A percentile compares a stretch with the other conserved stretches of the same genome.
These are phyloP conservation scores for Columba janthina DNA, from an alignment of 2,113 vertebrate species.

Conservation along the genomic window DNA sequence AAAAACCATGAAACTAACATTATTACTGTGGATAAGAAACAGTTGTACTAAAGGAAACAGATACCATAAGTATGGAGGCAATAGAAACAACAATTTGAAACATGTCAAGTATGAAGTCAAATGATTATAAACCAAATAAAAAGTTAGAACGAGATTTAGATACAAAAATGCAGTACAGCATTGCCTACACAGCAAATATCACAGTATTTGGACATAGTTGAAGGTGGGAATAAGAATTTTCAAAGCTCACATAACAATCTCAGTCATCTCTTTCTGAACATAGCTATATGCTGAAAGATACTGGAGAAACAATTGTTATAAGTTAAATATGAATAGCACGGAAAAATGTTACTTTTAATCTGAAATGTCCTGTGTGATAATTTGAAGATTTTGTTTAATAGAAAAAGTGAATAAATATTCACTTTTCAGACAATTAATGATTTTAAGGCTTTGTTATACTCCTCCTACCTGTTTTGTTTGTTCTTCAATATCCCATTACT, in stretches of 20 bases:
- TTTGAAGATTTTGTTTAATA: not conserved
- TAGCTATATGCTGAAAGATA: not conserved
- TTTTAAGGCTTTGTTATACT: not conserved
- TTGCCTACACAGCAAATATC: not conserved
- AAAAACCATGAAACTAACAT: not conserved
- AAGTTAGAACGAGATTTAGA: not conserved
- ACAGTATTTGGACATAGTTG: not conserved
- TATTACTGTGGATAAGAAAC: not conserved
- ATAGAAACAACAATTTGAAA: not conserved
- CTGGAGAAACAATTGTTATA: not conserved
- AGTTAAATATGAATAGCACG: not conserved
- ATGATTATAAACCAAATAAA: not conserved
- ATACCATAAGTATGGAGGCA: not conserved
- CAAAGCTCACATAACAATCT: not conserved
- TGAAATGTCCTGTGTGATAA: not conserved
- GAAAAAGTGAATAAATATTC: not conserved
- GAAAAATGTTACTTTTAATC: not conserved
- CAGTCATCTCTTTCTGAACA: not conserved
- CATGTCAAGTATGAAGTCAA: not conserved
- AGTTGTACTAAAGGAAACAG: not conserved
- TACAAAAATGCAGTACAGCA: not conserved
- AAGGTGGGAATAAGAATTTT: not conserved
- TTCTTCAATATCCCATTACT: not conserved
- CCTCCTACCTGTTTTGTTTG: not conserved
- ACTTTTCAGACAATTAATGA: not conserved